Percentiles rank a stretch among this genome's conserved stretches.
phyloP scores from a whole-genome alignment of 2,113 vertebrate genomes.

The Meleagris gallopavo region DNA sequence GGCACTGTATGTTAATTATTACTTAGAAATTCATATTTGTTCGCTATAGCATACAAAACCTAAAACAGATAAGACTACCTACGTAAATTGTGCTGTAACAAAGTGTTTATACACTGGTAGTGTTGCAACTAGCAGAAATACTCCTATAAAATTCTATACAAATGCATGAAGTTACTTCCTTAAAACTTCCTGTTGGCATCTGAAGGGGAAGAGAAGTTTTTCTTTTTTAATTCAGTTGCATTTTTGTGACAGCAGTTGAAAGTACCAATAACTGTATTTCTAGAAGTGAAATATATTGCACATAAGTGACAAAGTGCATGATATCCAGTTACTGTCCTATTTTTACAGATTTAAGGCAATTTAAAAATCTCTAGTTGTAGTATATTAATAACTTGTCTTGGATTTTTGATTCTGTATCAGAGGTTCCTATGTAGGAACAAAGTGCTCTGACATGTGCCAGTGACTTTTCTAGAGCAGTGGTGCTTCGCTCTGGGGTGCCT shows the following conservation, averaged over 20 bases:
- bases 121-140: background rate
- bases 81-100: rapidly evolving
- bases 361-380: background rate
- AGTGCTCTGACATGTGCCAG: background rate
- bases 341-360: background rate
- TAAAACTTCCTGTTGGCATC: background rate
- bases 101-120: background rate
- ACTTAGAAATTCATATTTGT: background rate
- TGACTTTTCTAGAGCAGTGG: background rate
- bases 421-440: background rate
- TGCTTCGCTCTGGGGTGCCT: background rate
- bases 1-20: background rate
- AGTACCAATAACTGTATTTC: background rate
- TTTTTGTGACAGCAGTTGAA: background rate
- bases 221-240: background rate
- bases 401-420: background rate
- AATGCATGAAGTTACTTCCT: background rate
- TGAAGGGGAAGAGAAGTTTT: background rate
- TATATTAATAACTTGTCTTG: background rate
- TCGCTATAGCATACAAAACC: background rate
- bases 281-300: background rate
- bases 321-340: background rate
- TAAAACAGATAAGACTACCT: rapidly evolving
- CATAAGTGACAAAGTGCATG: background rate
- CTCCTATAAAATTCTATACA: background rate